Conservation (phyloP, 2,113 vertebrate genomes). For the Serilophus lunatus region DNA sequence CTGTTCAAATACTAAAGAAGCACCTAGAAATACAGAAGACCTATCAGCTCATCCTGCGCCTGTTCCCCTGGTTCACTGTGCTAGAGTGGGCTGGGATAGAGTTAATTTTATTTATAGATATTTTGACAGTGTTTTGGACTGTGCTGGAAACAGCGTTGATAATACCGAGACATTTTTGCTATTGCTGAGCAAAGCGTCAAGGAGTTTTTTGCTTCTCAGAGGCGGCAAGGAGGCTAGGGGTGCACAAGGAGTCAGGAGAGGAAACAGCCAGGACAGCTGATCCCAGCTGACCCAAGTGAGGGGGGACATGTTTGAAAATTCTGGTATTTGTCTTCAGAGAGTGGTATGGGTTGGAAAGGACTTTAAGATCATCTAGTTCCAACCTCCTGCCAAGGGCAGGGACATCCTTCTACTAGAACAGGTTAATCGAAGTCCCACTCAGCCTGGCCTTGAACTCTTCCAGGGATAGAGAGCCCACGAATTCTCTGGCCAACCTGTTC, state of each 20-base stretch:
- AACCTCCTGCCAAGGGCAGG: background rate
- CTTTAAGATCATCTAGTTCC: background rate
- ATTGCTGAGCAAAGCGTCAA: background rate
- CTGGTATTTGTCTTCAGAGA: background rate
- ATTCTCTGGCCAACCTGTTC: background rate
- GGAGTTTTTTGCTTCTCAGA: background rate
- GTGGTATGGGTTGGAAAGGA: background rate
- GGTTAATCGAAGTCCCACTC: background rate
- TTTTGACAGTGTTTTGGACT: background rate
- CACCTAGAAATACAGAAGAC: background rate
- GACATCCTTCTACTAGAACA: background rate
- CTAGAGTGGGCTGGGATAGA: background rate
- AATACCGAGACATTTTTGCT: background rate
- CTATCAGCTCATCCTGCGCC: background rate
- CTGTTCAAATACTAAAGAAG: background rate
- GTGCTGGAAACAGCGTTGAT: background rate
- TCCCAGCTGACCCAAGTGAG: background rate
- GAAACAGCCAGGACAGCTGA: background rate
- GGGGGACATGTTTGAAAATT: background rate
- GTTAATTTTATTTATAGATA: background rate
- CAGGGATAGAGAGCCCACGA: background rate
- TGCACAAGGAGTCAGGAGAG: background rate
- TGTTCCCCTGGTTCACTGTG: background rate
- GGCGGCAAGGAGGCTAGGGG: background rate
- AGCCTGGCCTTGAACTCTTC: background rate